Percentiles rank a stretch among this genome's conserved stretches.
Conservation (phyloP, 2,797 vertebrate genomes). For the Enteromius radiatus region DNA sequence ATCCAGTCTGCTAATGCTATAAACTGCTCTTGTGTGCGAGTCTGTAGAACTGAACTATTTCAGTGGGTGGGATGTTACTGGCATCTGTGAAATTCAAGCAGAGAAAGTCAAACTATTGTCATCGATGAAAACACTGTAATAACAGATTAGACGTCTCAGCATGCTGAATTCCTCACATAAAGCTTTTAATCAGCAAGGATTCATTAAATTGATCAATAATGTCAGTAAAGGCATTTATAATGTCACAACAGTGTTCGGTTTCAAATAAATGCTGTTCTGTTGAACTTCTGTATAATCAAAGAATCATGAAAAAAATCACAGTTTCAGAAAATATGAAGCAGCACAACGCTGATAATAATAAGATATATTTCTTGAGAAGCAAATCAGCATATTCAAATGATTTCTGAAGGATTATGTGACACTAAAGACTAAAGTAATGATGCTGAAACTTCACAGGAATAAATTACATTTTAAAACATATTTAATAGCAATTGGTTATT, state of each 20-base stretch:
- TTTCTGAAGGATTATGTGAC: not conserved
- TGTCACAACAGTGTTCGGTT: not conserved
- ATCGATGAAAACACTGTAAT: not conserved
- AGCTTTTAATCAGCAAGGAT: not conserved
- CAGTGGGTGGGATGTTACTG: slow-evolving; percentile 15
- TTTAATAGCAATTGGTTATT: not conserved
- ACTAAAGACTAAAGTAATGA: not conserved
- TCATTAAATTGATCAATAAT: not conserved
- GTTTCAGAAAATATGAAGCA: not conserved
- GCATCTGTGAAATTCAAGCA: slow-evolving; percentile 32
- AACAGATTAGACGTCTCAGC: not conserved
- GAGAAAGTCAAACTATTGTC: slow-evolving; percentile 18
- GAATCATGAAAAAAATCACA: not conserved
- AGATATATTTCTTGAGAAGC: not conserved
- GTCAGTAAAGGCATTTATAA: not conserved
- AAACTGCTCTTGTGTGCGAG: slow-evolving; percentile 21
- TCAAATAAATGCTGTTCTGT: not conserved
- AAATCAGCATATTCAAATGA: not conserved
- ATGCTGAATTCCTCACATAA: not conserved
- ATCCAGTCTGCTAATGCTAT: not conserved
- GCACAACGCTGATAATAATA: not conserved
- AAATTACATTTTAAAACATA: not conserved
- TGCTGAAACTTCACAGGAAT: not conserved
- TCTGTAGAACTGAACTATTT: slow-evolving; percentile 36
- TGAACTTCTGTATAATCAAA: not conserved